Conservation (phyloP, 92 coral and sea anemone species). For the Umimayanthus chanpuru region DNA sequence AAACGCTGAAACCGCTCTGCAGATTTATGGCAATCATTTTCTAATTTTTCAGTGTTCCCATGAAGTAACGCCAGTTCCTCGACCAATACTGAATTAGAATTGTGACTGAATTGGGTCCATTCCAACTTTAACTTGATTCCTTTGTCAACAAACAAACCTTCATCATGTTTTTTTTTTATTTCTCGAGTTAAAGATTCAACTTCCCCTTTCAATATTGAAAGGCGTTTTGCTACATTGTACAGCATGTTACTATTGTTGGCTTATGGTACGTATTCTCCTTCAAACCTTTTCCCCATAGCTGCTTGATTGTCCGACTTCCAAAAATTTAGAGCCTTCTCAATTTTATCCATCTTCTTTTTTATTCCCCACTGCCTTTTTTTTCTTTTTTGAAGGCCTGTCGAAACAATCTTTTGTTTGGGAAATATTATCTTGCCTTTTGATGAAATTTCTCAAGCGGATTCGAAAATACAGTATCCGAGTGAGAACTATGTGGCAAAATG, state of each 20-base stretch:
- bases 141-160: constrained; percentile 47
- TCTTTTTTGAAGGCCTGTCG: constrained; percentile 58
- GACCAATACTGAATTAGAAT: constrained; percentile 31
- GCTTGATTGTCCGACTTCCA: constrained; percentile 59
- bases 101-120: constrained; percentile 42
- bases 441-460: constrained; percentile 56
- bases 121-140: constrained; percentile 46
- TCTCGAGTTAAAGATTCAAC: constrained; percentile 33
- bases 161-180: constrained; percentile 48
- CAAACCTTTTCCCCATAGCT: constrained; percentile 52
- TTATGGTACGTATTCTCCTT: constrained; percentile 48
- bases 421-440: constrained; percentile 27
- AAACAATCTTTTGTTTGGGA: constrained; percentile 51
- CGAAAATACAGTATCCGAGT: constrained; percentile 27
- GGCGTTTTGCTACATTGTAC: constrained; percentile 40
- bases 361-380: constrained; percentile 53
- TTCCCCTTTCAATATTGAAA: constrained; percentile 19
- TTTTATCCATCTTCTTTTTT: constrained; percentile 24
- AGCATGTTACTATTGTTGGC: constrained; percentile 55
- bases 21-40: constrained; percentile 43
- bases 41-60: constrained; percentile 42
- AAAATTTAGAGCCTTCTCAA: constrained; percentile 44
- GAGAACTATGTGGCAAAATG: background rate
- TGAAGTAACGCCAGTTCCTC: constrained; percentile 47
- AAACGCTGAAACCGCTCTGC: constrained; percentile 40